Evolutionary conservation across 2,113 vertebrate genomes (phyloP).

Genomic region (Brienomyrus longianalis): DNA sequence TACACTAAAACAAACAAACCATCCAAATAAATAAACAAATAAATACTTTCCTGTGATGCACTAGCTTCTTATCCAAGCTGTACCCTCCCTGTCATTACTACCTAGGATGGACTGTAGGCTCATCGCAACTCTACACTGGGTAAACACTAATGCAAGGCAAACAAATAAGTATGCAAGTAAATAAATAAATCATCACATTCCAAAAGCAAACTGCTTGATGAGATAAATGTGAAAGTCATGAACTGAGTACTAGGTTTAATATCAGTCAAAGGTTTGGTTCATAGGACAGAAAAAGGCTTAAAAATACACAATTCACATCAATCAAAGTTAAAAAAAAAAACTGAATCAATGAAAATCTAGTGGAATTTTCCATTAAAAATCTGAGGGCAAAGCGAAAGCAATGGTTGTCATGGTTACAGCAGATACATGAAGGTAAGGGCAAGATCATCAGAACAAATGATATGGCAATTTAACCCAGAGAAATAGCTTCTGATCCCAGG

Average conservation of each 20-base stretch:
- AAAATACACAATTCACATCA: constrained; percentile 1
- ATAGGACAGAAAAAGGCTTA: not conserved
- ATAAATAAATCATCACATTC: not conserved
- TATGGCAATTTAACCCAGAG: constrained; percentile 15
- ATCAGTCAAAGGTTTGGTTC: not conserved
- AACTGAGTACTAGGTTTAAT: not conserved
- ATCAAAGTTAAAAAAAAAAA: not conserved
- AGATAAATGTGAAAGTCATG: not conserved
- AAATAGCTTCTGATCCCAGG: constrained; percentile 12
- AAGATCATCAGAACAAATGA: constrained; percentile 14
- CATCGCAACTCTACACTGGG: not conserved
- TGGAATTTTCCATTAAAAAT: not conserved
- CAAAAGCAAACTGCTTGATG: not conserved
- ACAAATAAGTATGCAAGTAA: not conserved
- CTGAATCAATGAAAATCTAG: not conserved
- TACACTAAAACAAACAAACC: not conserved
- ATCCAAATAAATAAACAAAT: not conserved
- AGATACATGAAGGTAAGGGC: not conserved
- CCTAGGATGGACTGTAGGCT: not conserved
- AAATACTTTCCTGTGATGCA: not conserved
- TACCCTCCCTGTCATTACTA: not conserved
- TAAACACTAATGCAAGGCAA: not conserved
- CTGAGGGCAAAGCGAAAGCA: constrained; percentile 1
- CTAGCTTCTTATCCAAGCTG: not conserved
- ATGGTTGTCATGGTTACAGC: constrained; percentile 4